Evolutionary conservation across 2,113 vertebrate species (phyloP).

Genomic region (Perca fluviatilis): DNA sequence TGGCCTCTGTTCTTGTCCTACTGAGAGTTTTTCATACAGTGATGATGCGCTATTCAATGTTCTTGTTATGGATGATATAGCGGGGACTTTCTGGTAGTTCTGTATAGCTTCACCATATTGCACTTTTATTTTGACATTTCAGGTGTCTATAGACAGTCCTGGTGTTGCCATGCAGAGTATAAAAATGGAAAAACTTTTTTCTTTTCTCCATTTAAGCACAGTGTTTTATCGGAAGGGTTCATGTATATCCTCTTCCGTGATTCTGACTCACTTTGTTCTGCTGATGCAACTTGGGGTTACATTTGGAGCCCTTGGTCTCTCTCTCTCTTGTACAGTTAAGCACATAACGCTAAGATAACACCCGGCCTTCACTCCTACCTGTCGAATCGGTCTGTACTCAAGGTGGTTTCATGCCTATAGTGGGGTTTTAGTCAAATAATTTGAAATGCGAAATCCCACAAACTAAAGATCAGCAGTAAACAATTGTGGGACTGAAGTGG

Average conservation of each 20-base stretch:
- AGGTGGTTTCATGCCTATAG: background rate
- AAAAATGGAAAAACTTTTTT: background rate
- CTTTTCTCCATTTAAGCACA: no score
- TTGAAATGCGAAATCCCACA: background rate
- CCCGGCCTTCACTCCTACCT: background rate
- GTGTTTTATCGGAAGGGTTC: background rate
- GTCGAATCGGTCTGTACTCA: conserved; percentile 1
- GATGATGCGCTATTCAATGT: no score
- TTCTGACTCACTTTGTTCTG: background rate
- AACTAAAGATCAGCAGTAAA: background rate
- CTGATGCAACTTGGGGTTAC: background rate
- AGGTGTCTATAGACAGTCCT: background rate
- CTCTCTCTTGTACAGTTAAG: conserved; percentile 28
- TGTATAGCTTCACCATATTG: background rate
- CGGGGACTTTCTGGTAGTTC: background rate
- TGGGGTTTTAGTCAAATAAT: background rate
- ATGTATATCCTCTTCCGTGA: background rate
- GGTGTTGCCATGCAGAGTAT: background rate
- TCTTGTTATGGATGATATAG: background rate
- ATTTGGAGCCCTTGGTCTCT: background rate
- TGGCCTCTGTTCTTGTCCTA: background rate
- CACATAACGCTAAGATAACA: conserved; percentile 31
- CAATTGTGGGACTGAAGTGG: background rate
- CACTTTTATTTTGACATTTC: background rate
- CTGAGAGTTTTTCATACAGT: background rate